A percentile compares a stretch with the other conserved stretches of the same genome.
Conservation (phyloP, 2,888 invertebrate genomes). For the Phytoseiulus persimilis region DNA sequence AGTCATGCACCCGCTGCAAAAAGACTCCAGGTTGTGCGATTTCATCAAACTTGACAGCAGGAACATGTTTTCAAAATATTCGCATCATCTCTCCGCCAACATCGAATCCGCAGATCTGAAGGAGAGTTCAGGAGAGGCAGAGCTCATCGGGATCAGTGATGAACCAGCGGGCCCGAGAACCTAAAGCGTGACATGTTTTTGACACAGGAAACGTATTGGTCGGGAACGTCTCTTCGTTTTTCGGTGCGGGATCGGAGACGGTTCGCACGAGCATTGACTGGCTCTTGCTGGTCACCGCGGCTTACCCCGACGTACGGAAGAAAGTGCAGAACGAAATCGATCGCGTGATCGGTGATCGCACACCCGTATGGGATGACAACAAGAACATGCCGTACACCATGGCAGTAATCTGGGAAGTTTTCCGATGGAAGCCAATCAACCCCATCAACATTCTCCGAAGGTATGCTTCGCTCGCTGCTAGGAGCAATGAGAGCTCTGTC, state of each 20-base stretch:
- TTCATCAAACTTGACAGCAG: no score
- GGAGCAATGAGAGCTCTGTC: no score
- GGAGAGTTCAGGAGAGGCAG: no score
- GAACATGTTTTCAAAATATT: no score
- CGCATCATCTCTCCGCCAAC: no score
- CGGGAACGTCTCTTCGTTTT: slow-evolving; percentile 44
- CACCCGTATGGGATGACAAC: slow-evolving; percentile 57
- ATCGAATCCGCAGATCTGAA: no score
- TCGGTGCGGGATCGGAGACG: slow-evolving; percentile 45
- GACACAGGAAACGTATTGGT: slow-evolving; percentile 42
- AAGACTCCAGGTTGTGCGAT: no score
- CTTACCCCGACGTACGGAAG: slow-evolving; percentile 57
- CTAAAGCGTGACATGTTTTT: no score
- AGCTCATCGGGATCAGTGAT: no score
- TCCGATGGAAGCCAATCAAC: slow-evolving; percentile 60
- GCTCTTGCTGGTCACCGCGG: slow-evolving; percentile 57
- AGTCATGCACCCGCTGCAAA: no score
- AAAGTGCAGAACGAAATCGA: slow-evolving; percentile 59
- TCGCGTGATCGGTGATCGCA: slow-evolving; percentile 56
- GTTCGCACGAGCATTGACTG: slow-evolving; percentile 45
- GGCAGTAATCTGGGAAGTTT: slow-evolving; percentile 65
- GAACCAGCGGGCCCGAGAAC: no score
- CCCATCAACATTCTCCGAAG: slow-evolving; percentile 45
- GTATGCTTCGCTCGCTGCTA: slow-evolving; percentile 40
- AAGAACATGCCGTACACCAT: slow-evolving; percentile 70